Evolutionary conservation across 2,113 vertebrate species (phyloP).

Genomic region (Pandion haliaetus): DNA sequence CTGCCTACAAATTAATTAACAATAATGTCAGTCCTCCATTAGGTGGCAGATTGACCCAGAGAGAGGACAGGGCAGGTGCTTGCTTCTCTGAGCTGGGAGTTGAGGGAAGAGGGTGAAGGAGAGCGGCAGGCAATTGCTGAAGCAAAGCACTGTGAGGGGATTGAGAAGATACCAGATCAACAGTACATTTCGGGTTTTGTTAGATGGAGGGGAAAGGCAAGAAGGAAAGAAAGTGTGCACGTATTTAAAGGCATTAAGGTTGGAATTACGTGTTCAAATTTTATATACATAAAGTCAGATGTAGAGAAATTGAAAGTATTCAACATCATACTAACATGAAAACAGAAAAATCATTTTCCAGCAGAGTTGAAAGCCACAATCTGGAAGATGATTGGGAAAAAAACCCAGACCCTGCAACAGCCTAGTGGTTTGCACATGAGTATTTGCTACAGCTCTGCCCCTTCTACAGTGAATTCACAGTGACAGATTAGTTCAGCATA

Average conservation of each 20-base stretch:
- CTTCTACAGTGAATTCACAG: background rate
- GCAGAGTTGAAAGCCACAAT: background rate
- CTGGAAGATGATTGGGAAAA: background rate
- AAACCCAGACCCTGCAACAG: background rate
- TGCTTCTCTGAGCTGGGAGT: background rate
- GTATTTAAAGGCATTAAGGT: background rate
- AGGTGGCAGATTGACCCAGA: background rate
- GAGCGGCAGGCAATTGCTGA: background rate
- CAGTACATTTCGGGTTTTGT: background rate
- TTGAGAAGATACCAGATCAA: background rate
- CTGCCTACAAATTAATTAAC: background rate
- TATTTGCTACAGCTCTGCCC: background rate
- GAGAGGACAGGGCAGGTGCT: background rate
- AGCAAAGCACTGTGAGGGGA: background rate
- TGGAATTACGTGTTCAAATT: background rate
- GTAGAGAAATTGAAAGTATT: background rate
- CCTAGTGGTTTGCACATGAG: background rate
- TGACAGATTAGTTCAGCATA: background rate
- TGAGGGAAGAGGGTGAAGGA: background rate
- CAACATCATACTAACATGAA: background rate
- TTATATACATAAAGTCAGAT: background rate
- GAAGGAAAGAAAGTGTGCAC: background rate
- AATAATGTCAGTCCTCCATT: background rate
- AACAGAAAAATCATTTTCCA: background rate
- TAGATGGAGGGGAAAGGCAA: background rate